Base-by-base conservation (phyloP, 1,140 invertebrate genomes). In the Leptinotarsa lineolata region DNA sequence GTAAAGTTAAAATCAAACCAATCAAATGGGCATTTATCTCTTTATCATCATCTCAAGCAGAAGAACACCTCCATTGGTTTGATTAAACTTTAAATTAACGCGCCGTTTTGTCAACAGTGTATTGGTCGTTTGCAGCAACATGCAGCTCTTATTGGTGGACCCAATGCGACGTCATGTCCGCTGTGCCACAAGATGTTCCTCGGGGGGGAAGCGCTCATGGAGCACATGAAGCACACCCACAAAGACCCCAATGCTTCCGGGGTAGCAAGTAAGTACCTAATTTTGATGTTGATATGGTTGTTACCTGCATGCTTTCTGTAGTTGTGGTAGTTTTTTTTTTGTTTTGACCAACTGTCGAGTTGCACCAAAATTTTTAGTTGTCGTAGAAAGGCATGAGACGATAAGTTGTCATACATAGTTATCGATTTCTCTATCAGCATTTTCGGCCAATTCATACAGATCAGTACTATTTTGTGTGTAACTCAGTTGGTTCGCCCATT, bases 161-260 rank as follows among this genome's bases (percentile, higher is more conserved):
- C 94, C 59, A 95, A 95, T 82, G 93, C 92, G 78, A 95, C 94
- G 72, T 93, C 91, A 78, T 97, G 95, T 86, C 94, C 94, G 46
- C 90, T 96, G 78, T 97, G 95, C 87, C 94, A 96, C 88, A 97
- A 97, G 87, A 91, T 96, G 80, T 95, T 96, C 87, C 90, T 96
- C 81, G 94, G 94, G 76, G 83, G 83, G 70, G 95, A 97, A 86
- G 93, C 94, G 61, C 89, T 97, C 64, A 95, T 97, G 89, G 95
- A 97, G 85, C 95, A 97, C 85, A 97, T 97, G 95, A 96, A 96
- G 86, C 93, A 94, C 84, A 94, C 94, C 45, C 95, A 97, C 86
- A 97, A 96, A 88, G 95, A 97, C 83, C 94, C 94, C 45, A 93
- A 93, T 85, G 92, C 93, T 70, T 92, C 93, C 74, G 92, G 91